Conservation (phyloP, 2,113 vertebrate genomes). For the Catharus fuscescens region DNA sequence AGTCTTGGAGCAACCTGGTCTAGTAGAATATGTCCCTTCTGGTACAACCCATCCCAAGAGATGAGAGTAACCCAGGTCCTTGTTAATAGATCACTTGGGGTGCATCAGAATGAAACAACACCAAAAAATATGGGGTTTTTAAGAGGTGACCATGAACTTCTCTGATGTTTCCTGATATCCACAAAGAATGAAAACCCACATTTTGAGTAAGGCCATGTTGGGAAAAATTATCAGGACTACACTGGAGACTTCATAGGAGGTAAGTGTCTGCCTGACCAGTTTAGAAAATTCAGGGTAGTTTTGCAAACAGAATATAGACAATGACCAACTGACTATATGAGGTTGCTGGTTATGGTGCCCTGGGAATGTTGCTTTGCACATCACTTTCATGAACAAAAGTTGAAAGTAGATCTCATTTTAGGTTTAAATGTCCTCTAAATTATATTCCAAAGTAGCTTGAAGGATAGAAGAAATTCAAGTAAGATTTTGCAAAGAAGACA, state of each 20-base stretch:
- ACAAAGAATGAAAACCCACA: not conserved
- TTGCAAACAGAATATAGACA: not conserved
- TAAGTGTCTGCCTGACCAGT: not conserved
- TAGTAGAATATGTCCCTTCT: not conserved
- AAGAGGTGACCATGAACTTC: not conserved
- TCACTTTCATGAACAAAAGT: not conserved
- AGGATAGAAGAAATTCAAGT: not conserved
- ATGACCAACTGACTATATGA: not conserved
- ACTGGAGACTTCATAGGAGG: not conserved
- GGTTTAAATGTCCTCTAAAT: not conserved
- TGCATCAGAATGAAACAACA: not conserved
- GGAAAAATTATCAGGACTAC: not conserved
- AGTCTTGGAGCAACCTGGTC: not conserved
- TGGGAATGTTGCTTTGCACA: not conserved
- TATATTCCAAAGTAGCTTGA: not conserved
- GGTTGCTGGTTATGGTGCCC: not conserved
- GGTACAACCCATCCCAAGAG: not conserved
- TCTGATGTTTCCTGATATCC: not conserved
- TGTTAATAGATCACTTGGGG: not conserved
- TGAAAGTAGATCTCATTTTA: not conserved
- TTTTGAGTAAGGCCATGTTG: not conserved
- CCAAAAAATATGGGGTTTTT: fast-evolving
- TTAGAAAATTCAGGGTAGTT: not conserved
- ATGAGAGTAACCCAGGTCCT: not conserved
- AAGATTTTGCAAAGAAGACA: not conserved